Base-by-base conservation (phyloP, 2,888 invertebrate species). In the Drosophila phalerata region DNA sequence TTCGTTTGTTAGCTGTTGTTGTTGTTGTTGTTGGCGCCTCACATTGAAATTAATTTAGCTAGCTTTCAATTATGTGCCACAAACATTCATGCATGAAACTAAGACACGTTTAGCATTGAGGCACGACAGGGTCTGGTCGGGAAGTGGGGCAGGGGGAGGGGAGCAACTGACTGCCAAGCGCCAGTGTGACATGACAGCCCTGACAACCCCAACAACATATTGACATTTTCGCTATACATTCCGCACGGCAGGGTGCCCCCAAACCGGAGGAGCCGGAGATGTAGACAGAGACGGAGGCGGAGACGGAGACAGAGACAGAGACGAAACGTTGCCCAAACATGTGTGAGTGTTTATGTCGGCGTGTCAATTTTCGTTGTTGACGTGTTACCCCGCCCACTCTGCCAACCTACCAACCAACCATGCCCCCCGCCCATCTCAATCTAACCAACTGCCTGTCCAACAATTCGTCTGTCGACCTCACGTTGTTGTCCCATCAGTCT, bases 1-100 rank as follows among this genome's bases (percentile, higher is more conserved):
- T 60, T 43, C 56, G 51, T 56, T 51, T 60, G 51, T 56, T 61
- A n/a, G 11, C 40, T 25, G 57, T 67, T 52, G 67, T 45, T 65
- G 63, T 19, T 57, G 40, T 49, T 63, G 76, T 60, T 80, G 80
- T 77, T 84, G 83, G 85, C 77, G 89, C 82, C 85, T 89, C 79
- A 68, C 81, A 88, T 83, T 89, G 88, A 91, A 91, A 91, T 91
- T 91, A 91, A 91, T 91, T 91, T 91, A 89, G 91, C 89, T 88
- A 88, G 91, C 91, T 91, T 90, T 91, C 91, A 91, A 91, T 91
- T 91, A 91, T 89, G 91, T 88, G 91, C 91, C 91, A 91, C 91
- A 91, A 91, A 90, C 91, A 91, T 88, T 88, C 84, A 85, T 88
- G 88, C 88, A 83, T 69, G 83, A 78, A 89, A 85, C 84, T 87